These are phyloP conservation scores for Mionectes macconnelli DNA, from an alignment of 2,113 vertebrate genomes.

Conservation along the genomic window DNA sequence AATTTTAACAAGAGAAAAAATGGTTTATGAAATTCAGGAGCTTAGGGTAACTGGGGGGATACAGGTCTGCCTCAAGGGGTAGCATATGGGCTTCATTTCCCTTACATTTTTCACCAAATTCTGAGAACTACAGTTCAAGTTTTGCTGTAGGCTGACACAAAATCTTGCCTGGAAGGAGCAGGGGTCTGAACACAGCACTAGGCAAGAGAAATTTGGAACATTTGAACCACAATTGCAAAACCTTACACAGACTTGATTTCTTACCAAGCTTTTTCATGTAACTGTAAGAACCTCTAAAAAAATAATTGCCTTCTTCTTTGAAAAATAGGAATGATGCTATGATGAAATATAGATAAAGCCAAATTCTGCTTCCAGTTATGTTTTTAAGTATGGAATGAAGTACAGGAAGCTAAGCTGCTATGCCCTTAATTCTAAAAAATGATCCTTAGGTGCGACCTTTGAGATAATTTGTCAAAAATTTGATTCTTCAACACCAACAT, in stretches of 20 bases:
- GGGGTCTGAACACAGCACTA: background rate
- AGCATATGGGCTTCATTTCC: constrained; percentile 67
- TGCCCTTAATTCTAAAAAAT: background rate
- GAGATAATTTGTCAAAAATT: background rate
- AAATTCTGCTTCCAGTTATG: background rate
- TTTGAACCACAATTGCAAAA: background rate
- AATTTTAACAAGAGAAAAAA: constrained; percentile 54
- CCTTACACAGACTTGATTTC: background rate
- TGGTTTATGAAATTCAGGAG: constrained; percentile 69
- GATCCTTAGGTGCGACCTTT: background rate
- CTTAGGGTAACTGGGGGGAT: constrained; percentile 55
- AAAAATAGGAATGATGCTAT: background rate
- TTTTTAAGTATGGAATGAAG: background rate
- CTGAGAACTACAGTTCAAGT: constrained; percentile 31
- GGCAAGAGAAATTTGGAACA: background rate
- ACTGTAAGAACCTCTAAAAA: background rate
- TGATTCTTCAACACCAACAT: background rate
- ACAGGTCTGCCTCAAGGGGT: constrained; percentile 43
- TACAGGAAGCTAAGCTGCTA: background rate
- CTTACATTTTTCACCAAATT: constrained; percentile 54
- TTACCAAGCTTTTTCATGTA: background rate
- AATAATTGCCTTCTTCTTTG: background rate
- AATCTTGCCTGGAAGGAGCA: background rate
- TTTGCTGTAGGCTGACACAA: constrained; percentile 10
- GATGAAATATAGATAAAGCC: background rate